Evolutionary conservation across 2,888 invertebrate genomes (phyloP).

Genomic region (Cephus pulcher): DNA sequence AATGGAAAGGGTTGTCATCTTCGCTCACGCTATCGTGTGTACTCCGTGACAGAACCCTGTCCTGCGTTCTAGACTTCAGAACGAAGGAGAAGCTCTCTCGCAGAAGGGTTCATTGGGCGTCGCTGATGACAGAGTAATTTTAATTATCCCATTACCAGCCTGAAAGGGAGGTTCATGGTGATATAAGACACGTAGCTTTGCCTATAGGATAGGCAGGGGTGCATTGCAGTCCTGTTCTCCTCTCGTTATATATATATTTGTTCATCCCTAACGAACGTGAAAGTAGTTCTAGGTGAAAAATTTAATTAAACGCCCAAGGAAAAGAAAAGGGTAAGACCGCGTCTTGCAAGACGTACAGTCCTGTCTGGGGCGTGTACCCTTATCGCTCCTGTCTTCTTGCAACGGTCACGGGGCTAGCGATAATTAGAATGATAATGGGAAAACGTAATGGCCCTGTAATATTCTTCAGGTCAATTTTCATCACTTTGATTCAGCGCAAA

Average conservation of each 20-base stretch:
- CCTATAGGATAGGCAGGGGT: not conserved
- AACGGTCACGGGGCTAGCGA: constrained; percentile 33
- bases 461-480: not conserved
- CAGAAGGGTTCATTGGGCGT: not conserved
- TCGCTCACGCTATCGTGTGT: not conserved
- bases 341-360: constrained; percentile 31
- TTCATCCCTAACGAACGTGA: constrained; percentile 33
- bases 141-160: constrained; percentile 42
- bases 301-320: constrained; percentile 44
- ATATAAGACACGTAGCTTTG: not conserved
- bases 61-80: not conserved
- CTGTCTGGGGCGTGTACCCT: not conserved
- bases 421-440: constrained; percentile 36
- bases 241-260: constrained; percentile 6
- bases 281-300: constrained; percentile 30
- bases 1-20: constrained; percentile 28
- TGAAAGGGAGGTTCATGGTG: not conserved
- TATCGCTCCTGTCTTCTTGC: not conserved
- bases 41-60: not conserved
- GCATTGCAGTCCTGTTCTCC: not conserved
- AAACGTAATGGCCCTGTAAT: not conserved
- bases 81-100: not conserved
- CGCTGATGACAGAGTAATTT: constrained; percentile 36
- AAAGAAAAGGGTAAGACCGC: constrained; percentile 32
- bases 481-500: not conserved